Percentiles rank a stretch among this genome's conserved stretches.
Evolutionary conservation across 2,797 vertebrate genomes (phyloP).

Genomic region (Orestias chungarensis): DNA sequence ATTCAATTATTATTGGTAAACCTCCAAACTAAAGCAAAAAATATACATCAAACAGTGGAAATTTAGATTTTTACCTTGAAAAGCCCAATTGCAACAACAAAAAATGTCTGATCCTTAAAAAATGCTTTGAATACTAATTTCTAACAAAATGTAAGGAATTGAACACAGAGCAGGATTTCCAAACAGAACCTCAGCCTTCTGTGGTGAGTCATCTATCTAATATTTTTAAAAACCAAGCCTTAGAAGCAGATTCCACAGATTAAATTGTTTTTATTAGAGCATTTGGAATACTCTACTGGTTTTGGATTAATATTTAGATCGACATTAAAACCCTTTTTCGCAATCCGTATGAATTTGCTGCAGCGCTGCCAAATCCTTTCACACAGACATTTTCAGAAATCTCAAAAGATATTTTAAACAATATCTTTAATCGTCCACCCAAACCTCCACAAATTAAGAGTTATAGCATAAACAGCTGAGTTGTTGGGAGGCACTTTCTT

Average conservation of each 20-base stretch:
- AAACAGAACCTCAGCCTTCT: neutral
- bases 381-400: neutral
- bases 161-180: neutral
- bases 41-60: too few relatives aligned
- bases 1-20: too few relatives aligned
- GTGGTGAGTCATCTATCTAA: neutral
- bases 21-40: too few relatives aligned
- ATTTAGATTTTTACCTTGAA: too few relatives aligned
- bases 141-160: neutral
- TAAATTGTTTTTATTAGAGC: neutral
- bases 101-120: too few relatives aligned
- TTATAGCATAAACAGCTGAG: constrained; percentile 6
- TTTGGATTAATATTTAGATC: constrained; percentile 17
- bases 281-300: constrained; percentile 4
- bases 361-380: constrained; percentile 37
- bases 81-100: too few relatives aligned
- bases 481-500: constrained; percentile 2
- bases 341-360: constrained; percentile 38
- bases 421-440: too few relatives aligned
- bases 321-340: constrained; percentile 1
- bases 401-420: constrained; percentile 10
- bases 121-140: neutral
- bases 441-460: too few relatives aligned
- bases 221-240: neutral
- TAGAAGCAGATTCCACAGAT: neutral